Evolutionary conservation across 1,140 invertebrate genomes (phyloP).

Genomic region (Caerostris darwini): DNA sequence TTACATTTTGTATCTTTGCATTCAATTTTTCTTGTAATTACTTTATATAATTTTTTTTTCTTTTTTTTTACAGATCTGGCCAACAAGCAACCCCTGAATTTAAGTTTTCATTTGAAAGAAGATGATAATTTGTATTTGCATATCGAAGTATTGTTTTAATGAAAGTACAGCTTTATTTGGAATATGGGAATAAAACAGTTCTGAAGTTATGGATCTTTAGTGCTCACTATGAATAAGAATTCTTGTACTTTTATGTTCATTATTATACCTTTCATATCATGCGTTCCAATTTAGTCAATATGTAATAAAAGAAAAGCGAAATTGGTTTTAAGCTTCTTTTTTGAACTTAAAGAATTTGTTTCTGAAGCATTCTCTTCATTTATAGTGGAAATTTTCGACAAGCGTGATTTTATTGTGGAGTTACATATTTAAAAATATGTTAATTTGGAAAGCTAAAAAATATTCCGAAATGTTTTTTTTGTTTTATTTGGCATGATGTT

Average conservation of each 20-base stretch:
- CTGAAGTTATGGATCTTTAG: neutral
- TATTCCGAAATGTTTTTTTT: neutral
- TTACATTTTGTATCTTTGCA: too few species aligned
- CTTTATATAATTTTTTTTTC: too few species aligned
- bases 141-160: neutral
- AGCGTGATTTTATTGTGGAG: neutral
- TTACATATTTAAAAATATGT: neutral
- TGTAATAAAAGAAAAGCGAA: neutral
- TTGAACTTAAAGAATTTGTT: conserved; percentile 14
- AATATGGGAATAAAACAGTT: neutral
- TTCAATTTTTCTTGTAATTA: too few species aligned
- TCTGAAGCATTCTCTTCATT: neutral
- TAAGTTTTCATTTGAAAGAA: neutral
- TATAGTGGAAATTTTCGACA: neutral
- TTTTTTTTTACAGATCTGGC: too few species aligned
- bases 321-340: neutral
- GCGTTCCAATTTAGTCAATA: neutral
- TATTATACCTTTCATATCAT: neutral
- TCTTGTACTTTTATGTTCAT: neutral
- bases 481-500: conserved; percentile 61
- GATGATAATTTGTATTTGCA: neutral
- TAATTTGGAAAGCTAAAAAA: neutral
- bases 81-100: too few species aligned
- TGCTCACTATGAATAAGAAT: neutral
- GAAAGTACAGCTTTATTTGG: neutral